These are phyloP conservation scores for Lampropteryx suffumata DNA, from an alignment of 2,888 invertebrate species.

Conservation along the genomic window DNA sequence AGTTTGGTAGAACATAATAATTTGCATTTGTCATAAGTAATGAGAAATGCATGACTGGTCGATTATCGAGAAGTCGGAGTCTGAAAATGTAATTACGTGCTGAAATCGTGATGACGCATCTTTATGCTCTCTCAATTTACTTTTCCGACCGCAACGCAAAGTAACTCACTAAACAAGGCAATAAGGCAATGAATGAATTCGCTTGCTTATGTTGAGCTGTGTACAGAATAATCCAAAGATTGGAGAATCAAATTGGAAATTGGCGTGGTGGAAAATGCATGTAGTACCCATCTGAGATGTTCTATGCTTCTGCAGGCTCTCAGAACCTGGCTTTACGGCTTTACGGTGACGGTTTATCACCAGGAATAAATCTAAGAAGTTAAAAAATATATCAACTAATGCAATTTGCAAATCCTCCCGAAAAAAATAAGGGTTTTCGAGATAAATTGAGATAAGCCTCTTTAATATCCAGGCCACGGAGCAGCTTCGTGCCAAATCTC, in stretches of 20 bases:
- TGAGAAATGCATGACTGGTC: constrained; percentile 28
- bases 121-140: constrained; percentile 6
- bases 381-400: no score
- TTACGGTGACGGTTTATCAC: no score
- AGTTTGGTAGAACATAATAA: constrained; percentile 1
- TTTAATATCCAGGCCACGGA: constrained; percentile 7
- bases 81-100: constrained; percentile 14
- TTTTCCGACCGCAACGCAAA: neutral
- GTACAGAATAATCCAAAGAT: no score
- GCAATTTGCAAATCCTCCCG: no score
- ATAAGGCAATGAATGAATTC: neutral
- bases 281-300: no score
- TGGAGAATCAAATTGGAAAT: no score
- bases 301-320: no score
- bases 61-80: constrained; percentile 10
- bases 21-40: constrained; percentile 27
- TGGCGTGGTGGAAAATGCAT: no score
- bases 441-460: neutral
- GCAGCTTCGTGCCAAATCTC: constrained; percentile 8
- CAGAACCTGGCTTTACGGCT: no score
- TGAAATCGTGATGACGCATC: constrained; percentile 22
- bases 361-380: no score
- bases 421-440: neutral
- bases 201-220: no score
- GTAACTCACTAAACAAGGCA: neutral